Conservation (phyloP, 1,140 invertebrate species). For the Ericerus pela region DNA sequence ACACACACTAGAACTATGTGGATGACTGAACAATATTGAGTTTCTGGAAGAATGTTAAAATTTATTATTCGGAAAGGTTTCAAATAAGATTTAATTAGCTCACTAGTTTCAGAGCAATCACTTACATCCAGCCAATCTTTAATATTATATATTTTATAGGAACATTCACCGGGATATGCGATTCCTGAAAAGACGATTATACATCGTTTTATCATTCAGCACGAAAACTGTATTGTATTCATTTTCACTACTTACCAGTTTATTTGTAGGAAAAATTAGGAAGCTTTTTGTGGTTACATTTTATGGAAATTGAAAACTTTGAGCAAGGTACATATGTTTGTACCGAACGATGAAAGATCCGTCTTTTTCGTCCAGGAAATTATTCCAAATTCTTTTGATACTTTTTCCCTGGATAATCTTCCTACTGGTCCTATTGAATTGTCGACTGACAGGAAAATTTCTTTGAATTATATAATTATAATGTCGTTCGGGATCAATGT, state of each 20-base stretch:
- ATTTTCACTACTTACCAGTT: neutral
- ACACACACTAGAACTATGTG: constrained; percentile 55
- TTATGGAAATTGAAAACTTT: constrained; percentile 52
- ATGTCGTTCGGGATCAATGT: no score
- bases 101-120: constrained; percentile 46
- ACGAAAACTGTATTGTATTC: neutral
- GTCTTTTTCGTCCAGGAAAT: constrained; percentile 68
- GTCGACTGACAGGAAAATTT: no score
- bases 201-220: neutral
- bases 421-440: no score
- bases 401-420: no score
- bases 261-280: neutral
- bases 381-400: constrained; percentile 54
- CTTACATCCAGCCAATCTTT: constrained; percentile 49
- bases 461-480: no score
- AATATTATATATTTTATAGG: constrained; percentile 52
- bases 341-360: constrained; percentile 74
- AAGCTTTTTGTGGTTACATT: constrained; percentile 39
- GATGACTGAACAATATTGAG: constrained; percentile 54
- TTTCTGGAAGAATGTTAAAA: constrained; percentile 51
- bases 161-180: constrained; percentile 67
- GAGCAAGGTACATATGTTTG: constrained; percentile 59
- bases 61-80: constrained; percentile 50
- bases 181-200: constrained; percentile 37
- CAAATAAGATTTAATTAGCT: constrained; percentile 63